Evolutionary conservation across 2,888 invertebrate species (phyloP), one percentile per base, ranked within the genome.

Genomic region (Merodon equestris): DNA sequence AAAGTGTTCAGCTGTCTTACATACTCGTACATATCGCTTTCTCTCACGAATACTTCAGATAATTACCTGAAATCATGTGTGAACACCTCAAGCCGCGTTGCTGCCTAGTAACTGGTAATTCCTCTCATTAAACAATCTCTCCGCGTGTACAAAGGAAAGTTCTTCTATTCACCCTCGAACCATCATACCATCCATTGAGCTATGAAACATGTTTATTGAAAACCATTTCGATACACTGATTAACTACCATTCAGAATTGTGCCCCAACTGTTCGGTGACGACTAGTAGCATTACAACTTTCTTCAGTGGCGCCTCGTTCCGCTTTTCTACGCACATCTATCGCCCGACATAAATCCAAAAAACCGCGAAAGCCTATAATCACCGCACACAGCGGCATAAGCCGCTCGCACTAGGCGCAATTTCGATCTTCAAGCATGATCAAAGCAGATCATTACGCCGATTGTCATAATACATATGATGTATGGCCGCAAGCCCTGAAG

Each of bases 401-500:
- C 66, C 72, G 61, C 60, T 67, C 67, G 68, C 27, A 27, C 7
- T 7, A 27, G 27, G 27, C 27, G 64, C 48, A 68, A 70, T 70
- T 74, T 56, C 47, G 34, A 64, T 58, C 40, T 58, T 54, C 36
- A 27, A 74, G 63, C 74, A 63, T 79, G 74, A 79, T 79, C 79
- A 60, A 48, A 70, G 68, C 54, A 74, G 79, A 79, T 79, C 79
- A 79, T 79, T 79, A 79, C 74, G 53, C 56, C 68, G 79, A 74
- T 79, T 79, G 79, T 79, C 79, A 74, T 73, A 79, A 79, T 79
- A 68, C 27, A 63, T 63, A 73, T 74, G 79, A 79, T 79, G 54
- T 68, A 79, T 79, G 58, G 79, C 40, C 27, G 14, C 44, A 57
- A 14, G 27, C 64, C 63, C 73, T 18, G 51, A 15, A 64, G 68